Evolutionary conservation across 2,113 vertebrate species (phyloP).

Genomic region (Myrmecobius fasciatus): DNA sequence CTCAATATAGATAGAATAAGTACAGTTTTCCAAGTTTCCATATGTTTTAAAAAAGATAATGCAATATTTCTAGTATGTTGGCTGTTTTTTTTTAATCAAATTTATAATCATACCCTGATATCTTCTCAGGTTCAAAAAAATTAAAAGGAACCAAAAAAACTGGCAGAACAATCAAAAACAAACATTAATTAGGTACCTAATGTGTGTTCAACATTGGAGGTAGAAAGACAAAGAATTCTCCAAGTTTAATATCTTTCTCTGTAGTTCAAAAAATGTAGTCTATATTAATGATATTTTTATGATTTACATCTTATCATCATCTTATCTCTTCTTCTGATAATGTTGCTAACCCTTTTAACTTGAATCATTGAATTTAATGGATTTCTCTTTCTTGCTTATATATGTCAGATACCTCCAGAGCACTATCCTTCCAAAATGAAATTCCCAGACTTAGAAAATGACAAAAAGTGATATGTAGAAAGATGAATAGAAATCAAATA

Average conservation of each 20-base stretch:
- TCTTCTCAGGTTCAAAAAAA: neutral
- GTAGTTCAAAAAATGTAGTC: neutral
- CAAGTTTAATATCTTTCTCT: neutral
- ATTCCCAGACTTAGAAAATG: neutral
- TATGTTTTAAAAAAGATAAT: neutral
- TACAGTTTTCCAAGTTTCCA: neutral
- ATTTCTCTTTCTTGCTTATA: neutral
- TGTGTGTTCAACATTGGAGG: neutral
- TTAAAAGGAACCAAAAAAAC: neutral
- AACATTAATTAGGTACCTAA: neutral
- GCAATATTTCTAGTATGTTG: neutral
- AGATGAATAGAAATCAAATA: neutral
- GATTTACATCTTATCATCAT: neutral
- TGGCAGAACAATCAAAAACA: neutral
- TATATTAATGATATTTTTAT: neutral
- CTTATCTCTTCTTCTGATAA: neutral
- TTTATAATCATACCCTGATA: neutral
- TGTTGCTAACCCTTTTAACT: neutral
- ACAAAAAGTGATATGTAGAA: neutral
- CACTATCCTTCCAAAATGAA: neutral
- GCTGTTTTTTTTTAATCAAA: neutral
- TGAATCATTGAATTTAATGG: neutral
- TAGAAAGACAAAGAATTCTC: neutral
- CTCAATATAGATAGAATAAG: neutral
- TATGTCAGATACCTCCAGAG: neutral